Evolutionary conservation across 2,888 invertebrate genomes (phyloP).

Genomic region (Macrosiphum euphorbiae): DNA sequence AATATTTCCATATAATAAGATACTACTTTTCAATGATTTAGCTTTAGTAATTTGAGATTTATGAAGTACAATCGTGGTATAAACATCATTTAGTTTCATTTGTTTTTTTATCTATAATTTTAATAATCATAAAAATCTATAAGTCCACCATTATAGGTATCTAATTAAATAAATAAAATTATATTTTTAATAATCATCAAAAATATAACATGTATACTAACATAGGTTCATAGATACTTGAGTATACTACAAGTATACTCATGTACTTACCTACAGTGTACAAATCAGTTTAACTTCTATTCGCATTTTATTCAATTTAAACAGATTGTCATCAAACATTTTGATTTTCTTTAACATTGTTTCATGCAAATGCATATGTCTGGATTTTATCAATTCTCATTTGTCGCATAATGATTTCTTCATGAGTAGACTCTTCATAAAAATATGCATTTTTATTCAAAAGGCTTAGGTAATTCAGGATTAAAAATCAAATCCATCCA

Average conservation of each 20-base stretch:
- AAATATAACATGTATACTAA: not conserved
- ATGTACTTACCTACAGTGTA: not conserved
- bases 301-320: constrained; percentile 74
- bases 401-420: not conserved
- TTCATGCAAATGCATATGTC: not conserved
- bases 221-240: too few relatives aligned
- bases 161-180: not conserved
- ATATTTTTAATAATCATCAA: not conserved
- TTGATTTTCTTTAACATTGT: constrained; percentile 71
- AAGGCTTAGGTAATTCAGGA: not conserved
- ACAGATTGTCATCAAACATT: constrained; percentile 78
- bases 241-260: not conserved
- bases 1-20: constrained; percentile 47
- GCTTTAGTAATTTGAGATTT: constrained; percentile 75
- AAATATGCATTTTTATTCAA: not conserved
- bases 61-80: constrained; percentile 78
- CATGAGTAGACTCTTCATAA: not conserved
- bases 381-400: constrained; percentile 12
- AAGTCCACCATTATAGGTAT: not conserved
- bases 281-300: constrained; percentile 72
- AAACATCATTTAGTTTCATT: constrained; percentile 82
- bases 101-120: constrained; percentile 78
- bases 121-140: not conserved
- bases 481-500: not conserved
- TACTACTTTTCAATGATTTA: constrained; percentile 45